These are phyloP conservation scores for Asobara japonica DNA, from an alignment of 1,140 invertebrate genomes.

Conservation along the genomic window DNA sequence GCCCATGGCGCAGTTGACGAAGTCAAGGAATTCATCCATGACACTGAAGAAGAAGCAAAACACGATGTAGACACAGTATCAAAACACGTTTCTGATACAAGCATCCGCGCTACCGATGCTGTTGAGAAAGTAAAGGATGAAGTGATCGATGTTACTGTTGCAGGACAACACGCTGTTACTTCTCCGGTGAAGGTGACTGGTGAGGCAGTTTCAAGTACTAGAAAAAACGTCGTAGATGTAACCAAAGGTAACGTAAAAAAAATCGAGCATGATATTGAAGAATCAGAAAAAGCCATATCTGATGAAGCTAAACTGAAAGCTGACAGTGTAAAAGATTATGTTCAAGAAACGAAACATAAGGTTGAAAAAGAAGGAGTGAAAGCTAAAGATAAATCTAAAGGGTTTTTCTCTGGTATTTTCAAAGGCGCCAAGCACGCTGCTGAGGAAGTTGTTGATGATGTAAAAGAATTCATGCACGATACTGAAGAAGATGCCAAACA, in stretches of 20 bases:
- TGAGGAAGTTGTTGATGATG: conserved; percentile 13
- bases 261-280: neutral
- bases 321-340: conserved; percentile 14
- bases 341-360: conserved; percentile 27
- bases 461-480: conserved; percentile 41
- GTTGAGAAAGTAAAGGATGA: too few relatives aligned
- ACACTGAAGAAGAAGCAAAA: conserved; percentile 36
- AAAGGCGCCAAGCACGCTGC: conserved; percentile 44
- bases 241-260: neutral
- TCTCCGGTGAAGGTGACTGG: conserved; percentile 21
- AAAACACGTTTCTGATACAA: conserved; percentile 13
- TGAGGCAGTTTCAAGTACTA: conserved; percentile 11
- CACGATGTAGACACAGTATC: conserved; percentile 39
- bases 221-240: neutral
- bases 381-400: conserved; percentile 12
- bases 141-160: too few relatives aligned
- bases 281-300: neutral
- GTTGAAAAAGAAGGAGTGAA: conserved; percentile 22
- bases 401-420: conserved; percentile 48
- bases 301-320: neutral
- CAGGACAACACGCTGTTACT: conserved; percentile 32
- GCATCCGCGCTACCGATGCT: neutral
- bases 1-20: conserved; percentile 37
- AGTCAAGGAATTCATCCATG: conserved; percentile 39
- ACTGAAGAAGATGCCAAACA: conserved; percentile 39